Conservation (phyloP, 2,113 vertebrate species). For the Nicator chloris region DNA sequence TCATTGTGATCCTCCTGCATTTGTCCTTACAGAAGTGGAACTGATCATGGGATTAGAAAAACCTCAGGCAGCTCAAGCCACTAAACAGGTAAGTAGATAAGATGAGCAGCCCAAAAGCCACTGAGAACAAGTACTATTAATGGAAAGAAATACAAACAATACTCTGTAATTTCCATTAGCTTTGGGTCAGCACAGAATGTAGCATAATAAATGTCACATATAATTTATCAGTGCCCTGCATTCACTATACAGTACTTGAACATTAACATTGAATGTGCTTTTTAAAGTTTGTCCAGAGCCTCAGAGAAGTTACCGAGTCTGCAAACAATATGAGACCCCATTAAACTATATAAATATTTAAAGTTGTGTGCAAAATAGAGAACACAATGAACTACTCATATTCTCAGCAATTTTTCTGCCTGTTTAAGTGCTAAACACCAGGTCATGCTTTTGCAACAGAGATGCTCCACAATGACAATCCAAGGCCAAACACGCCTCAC, state of each 20-base stretch:
- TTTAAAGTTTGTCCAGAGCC: not conserved
- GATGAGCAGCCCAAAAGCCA: not conserved
- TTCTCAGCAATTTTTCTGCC: not conserved
- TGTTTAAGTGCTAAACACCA: not conserved
- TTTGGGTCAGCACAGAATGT: not conserved
- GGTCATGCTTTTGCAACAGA: not conserved
- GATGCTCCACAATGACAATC: not conserved
- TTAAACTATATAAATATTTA: not conserved
- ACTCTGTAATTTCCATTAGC: not conserved
- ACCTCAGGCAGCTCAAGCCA: not conserved
- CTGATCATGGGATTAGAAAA: not conserved
- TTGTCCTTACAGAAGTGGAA: not conserved
- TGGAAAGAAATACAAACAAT: not conserved
- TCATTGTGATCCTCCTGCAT: not conserved
- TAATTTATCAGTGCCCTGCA: not conserved
- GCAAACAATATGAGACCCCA: not conserved
- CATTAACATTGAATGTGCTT: not conserved
- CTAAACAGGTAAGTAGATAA: not conserved
- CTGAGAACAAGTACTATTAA: not conserved
- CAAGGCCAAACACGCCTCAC: not conserved
- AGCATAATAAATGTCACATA: constrained; percentile 1
- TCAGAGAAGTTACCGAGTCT: not conserved
- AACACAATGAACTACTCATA: not conserved
- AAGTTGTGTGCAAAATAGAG: not conserved
- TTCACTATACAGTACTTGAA: not conserved